Evolutionary conservation across 1,140 invertebrate species (phyloP), one percentile per base, ranked within the genome.

Genomic region (Sitodiplosis mosellana): DNA sequence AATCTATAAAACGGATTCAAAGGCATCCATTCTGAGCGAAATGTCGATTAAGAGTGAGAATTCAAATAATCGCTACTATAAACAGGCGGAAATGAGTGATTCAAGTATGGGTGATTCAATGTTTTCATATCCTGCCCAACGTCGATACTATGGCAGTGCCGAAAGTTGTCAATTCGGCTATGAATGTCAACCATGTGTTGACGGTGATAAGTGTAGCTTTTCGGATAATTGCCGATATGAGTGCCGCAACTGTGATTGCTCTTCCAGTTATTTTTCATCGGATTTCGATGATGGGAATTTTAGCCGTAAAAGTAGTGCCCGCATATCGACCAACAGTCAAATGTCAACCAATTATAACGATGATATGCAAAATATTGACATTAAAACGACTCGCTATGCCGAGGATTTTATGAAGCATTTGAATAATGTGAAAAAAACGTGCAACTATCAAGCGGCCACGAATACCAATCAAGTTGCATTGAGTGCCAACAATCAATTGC

Each of bases 351-450:
- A 18, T 18, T 21, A 43, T 12, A 18, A 43, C 6, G 41, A 43
- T 18, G 20, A 33, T n/a, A 17, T n/a, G 17, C 36, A 14, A 17
- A 33, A 22, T 5, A 15, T 17, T 12, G 43, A 33, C 12, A 27
- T 12, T 12, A 64, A 64, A 33, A 58, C 64, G 34, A 64, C 59
- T 36, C 61, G 61, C 42, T 64, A 64, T 19, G 62, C 62, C 0
- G 56, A 64, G 50, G 62, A 64, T 36, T 64, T 64, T 34, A 62
- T 64, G 17, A 64, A 64, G 45, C 62, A 64, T 49, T 59, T 64
- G 0, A 63, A 60, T 37, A 62, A 64, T 53, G 62, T 64, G 0
- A 64, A 64, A 47, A 57, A 60, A 11, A 45, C 14, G 3, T 60
- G 60, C 45, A 61, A 60, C n/a, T 64, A 61, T 43, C 59, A 63